Percentiles rank a stretch among this genome's conserved stretches.
phyloP scores from a whole-genome alignment of 2,113 vertebrate genomes.

The Cheirogaleus medius region DNA sequence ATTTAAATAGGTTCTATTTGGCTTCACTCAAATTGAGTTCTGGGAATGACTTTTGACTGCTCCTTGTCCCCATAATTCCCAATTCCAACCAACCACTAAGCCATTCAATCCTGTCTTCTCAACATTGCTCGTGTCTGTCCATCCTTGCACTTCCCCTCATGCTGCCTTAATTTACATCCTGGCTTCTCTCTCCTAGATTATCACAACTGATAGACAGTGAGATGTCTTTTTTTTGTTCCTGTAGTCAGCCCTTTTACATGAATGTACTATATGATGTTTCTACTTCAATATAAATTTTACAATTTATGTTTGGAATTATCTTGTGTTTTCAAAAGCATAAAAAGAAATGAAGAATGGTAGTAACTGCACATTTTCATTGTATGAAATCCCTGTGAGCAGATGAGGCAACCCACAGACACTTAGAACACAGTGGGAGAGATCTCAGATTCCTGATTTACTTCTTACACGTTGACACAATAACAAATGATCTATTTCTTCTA shows the following conservation, averaged over 20 bases:
- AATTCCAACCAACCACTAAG: neutral
- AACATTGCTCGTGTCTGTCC: neutral
- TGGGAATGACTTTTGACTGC: neutral
- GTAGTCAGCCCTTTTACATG: neutral
- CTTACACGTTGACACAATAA: neutral
- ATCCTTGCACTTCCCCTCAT: fast-evolving
- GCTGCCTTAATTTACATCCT: fast-evolving
- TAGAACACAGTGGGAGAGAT: neutral
- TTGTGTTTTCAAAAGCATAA: neutral
- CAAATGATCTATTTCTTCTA: neutral
- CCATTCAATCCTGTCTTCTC: too few species aligned
- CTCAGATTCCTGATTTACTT: neutral
- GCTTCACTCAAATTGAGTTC: neutral
- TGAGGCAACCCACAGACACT: neutral
- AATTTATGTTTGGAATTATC: neutral
- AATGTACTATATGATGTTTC: neutral
- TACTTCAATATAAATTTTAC: neutral
- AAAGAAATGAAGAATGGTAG: neutral
- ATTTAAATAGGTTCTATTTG: neutral
- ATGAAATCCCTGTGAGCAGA: neutral
- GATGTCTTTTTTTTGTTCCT: neutral
- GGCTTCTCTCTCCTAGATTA: neutral
- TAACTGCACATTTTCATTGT: neutral
- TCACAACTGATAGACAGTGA: fast-evolving
- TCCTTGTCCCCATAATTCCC: neutral